Conservation (phyloP, 2,888 invertebrate genomes). For the Eristalinus aeneus region DNA sequence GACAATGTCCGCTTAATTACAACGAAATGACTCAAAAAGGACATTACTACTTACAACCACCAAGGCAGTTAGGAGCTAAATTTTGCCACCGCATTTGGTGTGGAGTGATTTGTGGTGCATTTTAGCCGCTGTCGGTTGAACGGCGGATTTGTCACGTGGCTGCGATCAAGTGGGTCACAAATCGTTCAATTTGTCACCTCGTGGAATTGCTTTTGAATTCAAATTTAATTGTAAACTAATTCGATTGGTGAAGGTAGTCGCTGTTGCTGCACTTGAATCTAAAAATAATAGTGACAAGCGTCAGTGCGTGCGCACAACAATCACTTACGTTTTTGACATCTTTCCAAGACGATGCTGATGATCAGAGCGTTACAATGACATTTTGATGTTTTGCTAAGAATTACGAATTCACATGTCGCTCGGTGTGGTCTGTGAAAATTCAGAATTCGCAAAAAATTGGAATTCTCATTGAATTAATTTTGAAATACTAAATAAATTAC, state of each 20-base stretch:
- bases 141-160: not conserved
- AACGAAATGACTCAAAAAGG: constrained; percentile 40
- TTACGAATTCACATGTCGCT: not conserved
- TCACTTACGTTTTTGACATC: not conserved
- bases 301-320: not conserved
- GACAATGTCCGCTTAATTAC: constrained; percentile 37
- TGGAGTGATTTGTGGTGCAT: not conserved
- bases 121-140: not conserved
- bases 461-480: not conserved
- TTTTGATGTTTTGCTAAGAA: not conserved
- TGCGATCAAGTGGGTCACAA: not conserved
- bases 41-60: constrained; percentile 5
- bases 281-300: not conserved
- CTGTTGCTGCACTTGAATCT: not conserved
- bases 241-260: not conserved
- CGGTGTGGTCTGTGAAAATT: not conserved
- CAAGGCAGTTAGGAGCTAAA: not conserved
- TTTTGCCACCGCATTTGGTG: constrained; percentile 14
- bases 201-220: not conserved
- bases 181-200: not conserved
- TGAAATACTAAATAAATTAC: not conserved
- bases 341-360: not conserved
- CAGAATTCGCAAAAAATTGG: not conserved
- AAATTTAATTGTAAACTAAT: not conserved
- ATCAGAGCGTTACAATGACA: not conserved